phyloP scores from a whole-genome alignment of 2,113 vertebrate genomes.

The Chamaetylas fuelleborni region DNA sequence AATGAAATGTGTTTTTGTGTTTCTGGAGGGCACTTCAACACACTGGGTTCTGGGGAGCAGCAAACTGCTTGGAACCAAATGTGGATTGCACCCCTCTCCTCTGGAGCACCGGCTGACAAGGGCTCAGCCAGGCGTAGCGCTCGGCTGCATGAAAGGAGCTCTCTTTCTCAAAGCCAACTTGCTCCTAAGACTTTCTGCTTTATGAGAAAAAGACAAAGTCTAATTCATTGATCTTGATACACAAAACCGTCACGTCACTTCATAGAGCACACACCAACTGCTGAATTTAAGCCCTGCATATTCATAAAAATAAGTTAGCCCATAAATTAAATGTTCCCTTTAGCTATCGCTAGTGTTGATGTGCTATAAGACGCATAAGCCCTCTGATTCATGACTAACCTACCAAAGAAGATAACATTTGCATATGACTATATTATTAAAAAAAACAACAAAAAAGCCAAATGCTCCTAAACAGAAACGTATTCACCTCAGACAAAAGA shows the following conservation, averaged over 20 bases:
- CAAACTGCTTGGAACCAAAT: background rate
- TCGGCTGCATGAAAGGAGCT: conserved; percentile 1
- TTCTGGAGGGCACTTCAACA: background rate
- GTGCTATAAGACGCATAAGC: conserved; percentile 66
- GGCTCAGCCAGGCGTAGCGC: background rate
- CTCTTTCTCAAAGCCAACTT: conserved; percentile 3
- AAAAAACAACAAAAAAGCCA: conserved; percentile 68
- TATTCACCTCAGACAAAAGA: conserved; percentile 56
- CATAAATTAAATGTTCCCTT: conserved; percentile 71
- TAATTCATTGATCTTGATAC: conserved; percentile 71
- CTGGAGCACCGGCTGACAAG: background rate
- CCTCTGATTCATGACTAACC: conserved; percentile 72
- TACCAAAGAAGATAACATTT: conserved; percentile 69
- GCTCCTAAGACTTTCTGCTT: conserved; percentile 47
- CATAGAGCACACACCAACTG: conserved; percentile 70
- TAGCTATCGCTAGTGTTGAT: conserved; percentile 65
- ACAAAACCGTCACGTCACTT: conserved; percentile 65
- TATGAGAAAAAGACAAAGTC: conserved; percentile 51
- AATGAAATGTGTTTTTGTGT: background rate
- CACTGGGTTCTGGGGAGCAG: background rate
- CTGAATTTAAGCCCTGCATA: conserved; percentile 68
- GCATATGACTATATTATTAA: conserved; percentile 66
- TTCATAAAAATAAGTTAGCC: conserved; percentile 71
- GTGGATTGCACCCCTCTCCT: background rate
- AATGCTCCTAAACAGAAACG: conserved; percentile 10